phyloP scores from a whole-genome alignment of 2,888 invertebrate species.

The Drosophila ezoana region DNA sequence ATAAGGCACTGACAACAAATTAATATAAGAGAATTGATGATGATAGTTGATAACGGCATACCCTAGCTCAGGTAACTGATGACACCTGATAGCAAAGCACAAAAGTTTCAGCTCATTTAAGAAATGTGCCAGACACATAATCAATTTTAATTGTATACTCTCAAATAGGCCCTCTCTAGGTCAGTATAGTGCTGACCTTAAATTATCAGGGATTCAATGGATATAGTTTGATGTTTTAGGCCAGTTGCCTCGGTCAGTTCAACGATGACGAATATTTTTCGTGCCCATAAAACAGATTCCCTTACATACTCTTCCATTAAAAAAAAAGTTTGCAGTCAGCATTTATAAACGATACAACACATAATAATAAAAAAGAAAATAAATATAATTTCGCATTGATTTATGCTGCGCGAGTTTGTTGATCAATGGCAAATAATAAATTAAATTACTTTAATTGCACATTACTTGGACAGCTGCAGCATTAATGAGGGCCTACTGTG shows the following conservation, averaged over 20 bases:
- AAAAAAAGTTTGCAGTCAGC: constrained; percentile 50
- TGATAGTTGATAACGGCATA: constrained; percentile 46
- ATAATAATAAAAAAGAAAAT: constrained; percentile 30
- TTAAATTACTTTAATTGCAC: constrained; percentile 77
- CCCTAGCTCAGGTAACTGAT: constrained; percentile 18
- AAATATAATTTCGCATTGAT: constrained; percentile 60
- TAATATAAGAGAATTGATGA: constrained; percentile 56
- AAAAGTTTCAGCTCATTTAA: background rate
- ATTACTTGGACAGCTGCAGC: constrained; percentile 54
- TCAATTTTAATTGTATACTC: background rate
- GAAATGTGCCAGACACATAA: background rate
- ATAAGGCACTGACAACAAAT: constrained; percentile 66
- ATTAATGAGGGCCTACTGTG: constrained; percentile 52
- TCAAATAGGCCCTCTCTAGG: background rate
- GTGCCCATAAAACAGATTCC: background rate
- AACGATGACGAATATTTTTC: background rate
- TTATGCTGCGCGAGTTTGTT: constrained; percentile 71
- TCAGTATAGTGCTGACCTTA: too few relatives aligned
- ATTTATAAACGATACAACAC: constrained; percentile 46
- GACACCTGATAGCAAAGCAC: constrained; percentile 11
- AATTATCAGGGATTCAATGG: too few relatives aligned
- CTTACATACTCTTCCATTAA: background rate
- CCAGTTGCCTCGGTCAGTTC: background rate
- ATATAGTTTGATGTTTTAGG: background rate
- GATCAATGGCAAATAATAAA: constrained; percentile 80